Evolutionary conservation across 2,113 vertebrate species (phyloP), one percentile per base, ranked within the genome.

Genomic region (Alouatta palliata): DNA sequence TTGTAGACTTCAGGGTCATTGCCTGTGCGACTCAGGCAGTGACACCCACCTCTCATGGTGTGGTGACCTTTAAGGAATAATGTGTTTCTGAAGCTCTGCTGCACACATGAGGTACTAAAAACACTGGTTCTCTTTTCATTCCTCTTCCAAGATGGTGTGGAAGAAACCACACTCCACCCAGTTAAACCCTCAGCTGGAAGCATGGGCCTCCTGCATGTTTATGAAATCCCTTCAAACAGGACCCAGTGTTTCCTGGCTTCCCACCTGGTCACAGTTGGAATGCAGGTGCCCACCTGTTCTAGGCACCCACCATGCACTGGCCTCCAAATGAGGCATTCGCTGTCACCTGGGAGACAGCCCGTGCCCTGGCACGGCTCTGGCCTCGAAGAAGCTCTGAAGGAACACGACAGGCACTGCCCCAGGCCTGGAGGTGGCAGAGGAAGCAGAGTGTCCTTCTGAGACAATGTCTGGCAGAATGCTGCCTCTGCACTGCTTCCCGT

Each of bases 391-490:
- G 23, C 35, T 32, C 27, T 37, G 52, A 40, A 16, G 2, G 32
- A 73, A 43, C 61, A 56, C 20, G 89, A 54, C 73, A 47, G 71
- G 58, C 77, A 23, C 13, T 25, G 47, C 45, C 30, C 45, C 13
- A 19, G 79, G 37, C 13, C 11, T 68, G 2, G 16, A 10, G 32
- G 19, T 23, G 32, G 12, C 47, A 21, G 8, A 23, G 70, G 43
- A 35, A 8, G 47, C 58, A 52, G 45, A 32, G 27, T 2, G 8
- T 14, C 7, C 25, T 61, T 43, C 47, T 49, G 52, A 58, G 68
- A 73, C 64, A 85, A n/a, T 83, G 58, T 71, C 96, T 75, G 70
- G 95, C 89, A 21, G 70, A 6, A 37, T 88, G 37, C 19, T 73
- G 47, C 80, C 71, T 80, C 45, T 16, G 43, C 0, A 1, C 75